Evolutionary conservation across 2,113 vertebrate species (phyloP).

Genomic region (Loxodonta africana): DNA sequence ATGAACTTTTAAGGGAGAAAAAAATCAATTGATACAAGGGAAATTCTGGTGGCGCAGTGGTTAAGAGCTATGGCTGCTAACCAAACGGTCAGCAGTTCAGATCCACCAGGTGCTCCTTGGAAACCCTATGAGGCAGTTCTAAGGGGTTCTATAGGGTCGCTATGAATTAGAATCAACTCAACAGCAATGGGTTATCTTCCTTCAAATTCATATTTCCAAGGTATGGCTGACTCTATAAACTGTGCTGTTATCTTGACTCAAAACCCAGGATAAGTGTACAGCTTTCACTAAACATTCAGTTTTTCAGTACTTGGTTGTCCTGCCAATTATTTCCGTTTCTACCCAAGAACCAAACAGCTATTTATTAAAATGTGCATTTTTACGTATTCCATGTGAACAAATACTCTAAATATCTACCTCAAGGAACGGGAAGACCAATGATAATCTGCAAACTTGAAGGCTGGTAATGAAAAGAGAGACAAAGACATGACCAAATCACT

Average conservation of each 20-base stretch:
- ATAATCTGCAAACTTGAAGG: background rate
- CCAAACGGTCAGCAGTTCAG: too few relatives aligned
- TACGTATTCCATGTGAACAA: background rate
- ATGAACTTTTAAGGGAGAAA: background rate
- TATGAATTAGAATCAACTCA: too few relatives aligned
- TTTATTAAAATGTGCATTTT: slow-evolving; percentile 49
- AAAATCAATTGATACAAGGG: background rate
- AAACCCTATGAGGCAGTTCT: too few relatives aligned
- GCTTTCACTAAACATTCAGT: background rate
- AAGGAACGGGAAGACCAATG: background rate
- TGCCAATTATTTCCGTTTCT: slow-evolving; percentile 27
- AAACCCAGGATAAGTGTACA: background rate
- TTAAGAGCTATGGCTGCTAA: too few relatives aligned
- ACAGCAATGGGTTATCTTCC: background rate
- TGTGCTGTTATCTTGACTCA: background rate
- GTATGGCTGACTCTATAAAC: background rate
- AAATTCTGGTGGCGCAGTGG: too few relatives aligned
- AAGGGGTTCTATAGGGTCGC: too few relatives aligned
- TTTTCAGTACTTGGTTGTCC: background rate
- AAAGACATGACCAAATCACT: background rate
- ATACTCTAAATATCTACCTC: slow-evolving; percentile 24
- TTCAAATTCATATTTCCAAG: background rate
- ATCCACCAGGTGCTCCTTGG: too few relatives aligned
- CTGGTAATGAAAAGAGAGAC: background rate
- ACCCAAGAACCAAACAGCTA: slow-evolving; percentile 34